Base-by-base conservation (phyloP, 2,113 vertebrate species). In the Genyomyrus donnyi region DNA sequence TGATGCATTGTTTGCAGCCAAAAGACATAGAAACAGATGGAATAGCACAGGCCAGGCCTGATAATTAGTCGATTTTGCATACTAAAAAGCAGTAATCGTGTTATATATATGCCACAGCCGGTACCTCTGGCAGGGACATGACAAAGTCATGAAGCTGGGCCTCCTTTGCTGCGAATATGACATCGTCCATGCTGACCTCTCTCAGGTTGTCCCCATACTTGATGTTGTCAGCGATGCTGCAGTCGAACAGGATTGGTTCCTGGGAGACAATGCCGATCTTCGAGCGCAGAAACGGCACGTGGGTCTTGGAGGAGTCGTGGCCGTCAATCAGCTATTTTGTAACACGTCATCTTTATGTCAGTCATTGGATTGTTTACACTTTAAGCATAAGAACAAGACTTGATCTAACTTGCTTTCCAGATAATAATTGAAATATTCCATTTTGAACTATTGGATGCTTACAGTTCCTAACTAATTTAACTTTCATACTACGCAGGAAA, bases 221-320 rank as follows among this genome's bases (percentile, higher is more conserved):
- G 90, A 97, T 96, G 94, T 97, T 97, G 70, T 97, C 95, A 0
- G 88, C 95, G 80, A 97, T 96, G 93, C 95, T 97, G 93, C 95
- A 96, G 94, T 96, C 96, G 17, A 97, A 97, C 92, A 97, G 49
- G 90, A 96, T 88, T 9, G 96, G 96, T 94, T 97, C 96, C 92
- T 97, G 96, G 66, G 96, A 96, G 85, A 97, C 96, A 1, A 97
- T 96, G 88, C 96, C 96, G 21, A 97, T 97, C 92, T 96, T 96
- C 53, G 96, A 95, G 3, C 96, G 95, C 92, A 97, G 95, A 93
- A 96, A 97, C 56, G 93, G 48, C 53, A 96, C 95, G 24, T 92
- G 96, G 94, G 96, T 89, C 0, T 42, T 15, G 1, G 90, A 90
- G 0, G 95, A 95, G 13, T 95, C 92, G 1, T 90, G 95, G 74